Base-by-base conservation (phyloP, 2,113 vertebrate species). In the Dicrurus megarhynchus region DNA sequence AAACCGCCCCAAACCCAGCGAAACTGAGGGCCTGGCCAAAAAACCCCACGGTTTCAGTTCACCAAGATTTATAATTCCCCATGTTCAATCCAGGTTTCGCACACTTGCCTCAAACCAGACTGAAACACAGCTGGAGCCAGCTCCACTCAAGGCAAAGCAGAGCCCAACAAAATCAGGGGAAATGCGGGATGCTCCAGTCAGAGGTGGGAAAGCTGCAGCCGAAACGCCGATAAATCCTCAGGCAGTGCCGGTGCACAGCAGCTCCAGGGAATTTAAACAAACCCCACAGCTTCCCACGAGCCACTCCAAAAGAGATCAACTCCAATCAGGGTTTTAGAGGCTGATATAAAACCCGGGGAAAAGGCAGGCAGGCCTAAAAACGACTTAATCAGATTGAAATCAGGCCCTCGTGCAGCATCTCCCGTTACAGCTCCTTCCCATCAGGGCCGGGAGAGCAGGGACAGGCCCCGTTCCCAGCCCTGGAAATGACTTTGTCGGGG, bases 141-240 rank as follows among this genome's bases (percentile, higher is more conserved):
- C 74, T 26, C 46, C 32, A 16, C 35, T 6, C 6, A 47, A 24
- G 27, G 39, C 33, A 77, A 56, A 75, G 37, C 4, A 13, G 0
- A 61, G 32, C 14, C 41, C 41, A 71, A 22, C 8, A 32, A 5
- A 35, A 49, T 8, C 20, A 41, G 59, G 35, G 55, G 18, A 24
- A 60, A 59, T 3, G 14, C 1, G 37, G 20, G 13, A 67, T 52
- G 12, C 16, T 65, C n/a, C 4, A 37, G 4, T 4, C 8, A 0
- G 4, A 32, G 37, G 47, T 3, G 22, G 44, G 23, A 30, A 60
- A 87, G 33, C 1, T 41, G 19, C 60, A 81, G 60, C 64, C 70
- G 10, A 57, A 69, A 23, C 0, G 3, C 46, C 15, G 26, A 26
- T n/a, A 84, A 87, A 81, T 49, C 78, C 47, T 74, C 16, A 24